phyloP scores from a whole-genome alignment of 2,113 vertebrate genomes.

The Alectura lathami region DNA sequence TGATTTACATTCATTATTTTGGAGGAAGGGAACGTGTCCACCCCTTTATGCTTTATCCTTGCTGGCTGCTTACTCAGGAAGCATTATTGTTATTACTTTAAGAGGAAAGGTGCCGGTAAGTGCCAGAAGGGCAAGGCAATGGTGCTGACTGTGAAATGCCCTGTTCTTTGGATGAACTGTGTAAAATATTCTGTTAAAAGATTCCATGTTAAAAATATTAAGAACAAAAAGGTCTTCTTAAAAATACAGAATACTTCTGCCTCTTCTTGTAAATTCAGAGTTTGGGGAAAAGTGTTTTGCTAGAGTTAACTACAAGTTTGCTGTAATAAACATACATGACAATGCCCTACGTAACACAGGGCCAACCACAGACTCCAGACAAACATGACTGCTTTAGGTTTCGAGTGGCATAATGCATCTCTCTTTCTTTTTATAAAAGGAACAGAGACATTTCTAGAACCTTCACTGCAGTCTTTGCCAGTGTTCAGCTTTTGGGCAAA shows the following conservation, averaged over 20 bases:
- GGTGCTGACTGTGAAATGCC: constrained; percentile 61
- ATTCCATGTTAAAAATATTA: constrained; percentile 74
- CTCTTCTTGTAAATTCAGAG: constrained; percentile 70
- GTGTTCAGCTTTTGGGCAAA: neutral
- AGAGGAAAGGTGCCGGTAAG: constrained; percentile 73
- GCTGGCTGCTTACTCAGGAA: constrained; percentile 36
- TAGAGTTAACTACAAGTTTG: constrained; percentile 60
- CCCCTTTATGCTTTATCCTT: constrained; percentile 10
- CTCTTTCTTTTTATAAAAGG: constrained; percentile 34
- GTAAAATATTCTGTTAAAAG: constrained; percentile 75
- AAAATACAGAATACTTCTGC: constrained; percentile 72
- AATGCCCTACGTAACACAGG: constrained; percentile 61
- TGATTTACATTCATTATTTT: constrained; percentile 46
- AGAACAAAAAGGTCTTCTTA: constrained; percentile 68
- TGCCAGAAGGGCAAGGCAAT: constrained; percentile 76
- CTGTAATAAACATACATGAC: constrained; percentile 45
- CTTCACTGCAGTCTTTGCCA: constrained; percentile 47
- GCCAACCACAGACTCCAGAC: constrained; percentile 53
- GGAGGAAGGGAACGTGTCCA: neutral
- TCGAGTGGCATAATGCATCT: constrained; percentile 26
- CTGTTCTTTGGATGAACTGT: constrained; percentile 75
- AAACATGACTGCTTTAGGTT: constrained; percentile 29
- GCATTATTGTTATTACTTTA: constrained; percentile 56
- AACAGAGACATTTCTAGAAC: constrained; percentile 5
- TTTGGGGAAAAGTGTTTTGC: constrained; percentile 33